Evolutionary conservation across 2,113 vertebrate genomes (phyloP).

Genomic region (Ophthalmolycus amberensis): DNA sequence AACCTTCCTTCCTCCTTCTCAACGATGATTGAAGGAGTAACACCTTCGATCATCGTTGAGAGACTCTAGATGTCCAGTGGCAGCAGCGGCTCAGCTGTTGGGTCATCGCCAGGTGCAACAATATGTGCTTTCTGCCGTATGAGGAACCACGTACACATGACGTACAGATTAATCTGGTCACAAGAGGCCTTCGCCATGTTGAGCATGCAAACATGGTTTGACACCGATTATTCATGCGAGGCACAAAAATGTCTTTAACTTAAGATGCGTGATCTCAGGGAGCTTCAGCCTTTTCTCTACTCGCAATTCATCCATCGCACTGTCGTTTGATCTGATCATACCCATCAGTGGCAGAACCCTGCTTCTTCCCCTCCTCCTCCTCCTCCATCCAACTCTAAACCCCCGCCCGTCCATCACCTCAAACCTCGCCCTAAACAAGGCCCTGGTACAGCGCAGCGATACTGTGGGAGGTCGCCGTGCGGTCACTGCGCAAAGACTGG

Average conservation of each 20-base stretch:
- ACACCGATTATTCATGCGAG: slow-evolving; percentile 10
- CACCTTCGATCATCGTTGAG: slow-evolving; percentile 5
- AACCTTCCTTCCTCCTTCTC: not conserved
- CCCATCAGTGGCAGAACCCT: slow-evolving; percentile 36
- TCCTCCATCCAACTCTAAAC: not conserved
- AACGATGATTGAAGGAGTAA: not conserved
- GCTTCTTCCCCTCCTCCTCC: slow-evolving; percentile 6
- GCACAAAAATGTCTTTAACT: slow-evolving; percentile 7
- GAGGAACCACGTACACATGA: not conserved
- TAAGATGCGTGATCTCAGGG: not conserved
- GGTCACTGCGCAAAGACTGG: slow-evolving; percentile 81
- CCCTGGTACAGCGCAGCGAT: slow-evolving; percentile 46
- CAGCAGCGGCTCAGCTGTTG: slow-evolving; percentile 15
- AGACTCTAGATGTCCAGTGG: slow-evolving; percentile 5
- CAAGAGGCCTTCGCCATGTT: not conserved
- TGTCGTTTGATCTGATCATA: slow-evolving; percentile 47
- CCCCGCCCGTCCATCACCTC: slow-evolving; percentile 11
- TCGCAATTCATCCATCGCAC: slow-evolving; percentile 35
- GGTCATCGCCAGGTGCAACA: not conserved
- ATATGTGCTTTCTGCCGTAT: not conserved
- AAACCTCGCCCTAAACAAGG: slow-evolving; percentile 25
- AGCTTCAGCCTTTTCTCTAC: slow-evolving; percentile 8
- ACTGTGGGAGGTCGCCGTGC: slow-evolving; percentile 71
- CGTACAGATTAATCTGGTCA: not conserved
- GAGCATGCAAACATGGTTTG: no score